Percentiles rank a stretch among this genome's conserved stretches.
Conservation (phyloP, 2,797 vertebrate species). For the Protonibea diacanthus region DNA sequence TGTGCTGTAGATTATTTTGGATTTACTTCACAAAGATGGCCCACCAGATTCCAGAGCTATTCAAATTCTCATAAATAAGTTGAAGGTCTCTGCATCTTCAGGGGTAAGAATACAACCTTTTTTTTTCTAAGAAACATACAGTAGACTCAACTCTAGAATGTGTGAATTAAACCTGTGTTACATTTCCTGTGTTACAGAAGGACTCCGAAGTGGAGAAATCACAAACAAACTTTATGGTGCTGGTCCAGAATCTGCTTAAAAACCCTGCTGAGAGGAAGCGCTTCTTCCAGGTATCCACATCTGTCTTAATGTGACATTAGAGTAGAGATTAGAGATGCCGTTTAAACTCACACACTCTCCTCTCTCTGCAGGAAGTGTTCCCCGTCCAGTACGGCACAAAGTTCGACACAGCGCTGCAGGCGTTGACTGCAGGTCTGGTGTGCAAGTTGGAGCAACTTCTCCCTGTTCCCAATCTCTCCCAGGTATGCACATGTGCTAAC, state of each 20-base stretch:
- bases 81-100: conserved; percentile 68
- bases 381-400: conserved; percentile 86
- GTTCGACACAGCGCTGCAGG: conserved; percentile 86
- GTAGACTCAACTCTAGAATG: neutral
- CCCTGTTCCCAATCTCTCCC: conserved; percentile 83
- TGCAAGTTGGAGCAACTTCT: conserved; percentile 88
- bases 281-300: conserved; percentile 82
- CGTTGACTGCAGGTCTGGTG: conserved; percentile 88
- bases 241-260: conserved; percentile 85
- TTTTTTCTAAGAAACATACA: neutral
- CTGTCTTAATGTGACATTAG: neutral
- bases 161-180: neutral
- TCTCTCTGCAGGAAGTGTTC: conserved; percentile 82
- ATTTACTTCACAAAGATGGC: conserved; percentile 73
- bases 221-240: conserved; percentile 83
- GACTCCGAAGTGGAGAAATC: conserved; percentile 80
- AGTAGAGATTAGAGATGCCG: neutral
- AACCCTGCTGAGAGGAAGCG: conserved; percentile 75
- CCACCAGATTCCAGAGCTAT: conserved; percentile 68
- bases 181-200: conserved; percentile 62
- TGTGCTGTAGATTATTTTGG: conserved; percentile 76
- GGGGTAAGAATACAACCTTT: conserved; percentile 56
- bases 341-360: neutral
- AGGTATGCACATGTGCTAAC: conserved; percentile 64
- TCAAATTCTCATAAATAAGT: conserved; percentile 75